Percentiles rank a stretch among this genome's conserved stretches.
These are phyloP conservation scores for Tetramorium bicarinatum DNA, from an alignment of 2,888 invertebrate species.

Conservation along the genomic window DNA sequence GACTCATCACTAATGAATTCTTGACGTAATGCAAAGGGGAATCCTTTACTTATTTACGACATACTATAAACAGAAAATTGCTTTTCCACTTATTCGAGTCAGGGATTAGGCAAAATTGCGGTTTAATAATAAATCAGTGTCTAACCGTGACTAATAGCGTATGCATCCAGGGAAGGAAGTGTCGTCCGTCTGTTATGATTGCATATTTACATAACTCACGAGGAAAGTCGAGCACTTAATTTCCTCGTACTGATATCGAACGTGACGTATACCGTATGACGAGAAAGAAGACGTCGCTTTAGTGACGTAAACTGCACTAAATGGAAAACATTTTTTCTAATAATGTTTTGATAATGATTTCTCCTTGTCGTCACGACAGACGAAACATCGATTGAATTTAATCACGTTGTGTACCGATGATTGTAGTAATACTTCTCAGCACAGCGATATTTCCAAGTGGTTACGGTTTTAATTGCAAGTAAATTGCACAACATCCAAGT, in stretches of 20 bases:
- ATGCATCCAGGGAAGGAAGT: conserved; percentile 1
- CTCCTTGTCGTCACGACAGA: background rate
- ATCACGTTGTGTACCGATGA: conserved; percentile 31
- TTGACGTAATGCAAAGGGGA: conserved; percentile 42
- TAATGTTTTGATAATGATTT: background rate
- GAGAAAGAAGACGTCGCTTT: background rate
- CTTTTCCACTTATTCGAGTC: conserved; percentile 54
- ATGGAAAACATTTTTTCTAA: background rate
- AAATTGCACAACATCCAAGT: conserved; percentile 52
- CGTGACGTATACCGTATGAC: background rate
- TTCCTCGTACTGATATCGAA: conserved; percentile 29
- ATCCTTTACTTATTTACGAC: conserved; percentile 46
- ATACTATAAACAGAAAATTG: conserved; percentile 61
- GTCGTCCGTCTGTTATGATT: background rate
- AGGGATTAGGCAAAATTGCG: conserved; percentile 60
- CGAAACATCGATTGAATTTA: conserved; percentile 53
- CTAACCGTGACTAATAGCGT: conserved; percentile 3
- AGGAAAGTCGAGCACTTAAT: conserved; percentile 15
- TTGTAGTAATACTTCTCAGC: background rate
- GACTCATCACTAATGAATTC: conserved; percentile 14
- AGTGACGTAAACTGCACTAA: background rate
- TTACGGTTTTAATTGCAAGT: conserved; percentile 58
- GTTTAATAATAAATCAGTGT: conserved; percentile 59
- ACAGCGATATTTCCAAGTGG: conserved; percentile 29
- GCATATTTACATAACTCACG: background rate